Evolutionary conservation across 2,797 vertebrate genomes (phyloP).

Genomic region (Neopelma chrysocephalum): DNA sequence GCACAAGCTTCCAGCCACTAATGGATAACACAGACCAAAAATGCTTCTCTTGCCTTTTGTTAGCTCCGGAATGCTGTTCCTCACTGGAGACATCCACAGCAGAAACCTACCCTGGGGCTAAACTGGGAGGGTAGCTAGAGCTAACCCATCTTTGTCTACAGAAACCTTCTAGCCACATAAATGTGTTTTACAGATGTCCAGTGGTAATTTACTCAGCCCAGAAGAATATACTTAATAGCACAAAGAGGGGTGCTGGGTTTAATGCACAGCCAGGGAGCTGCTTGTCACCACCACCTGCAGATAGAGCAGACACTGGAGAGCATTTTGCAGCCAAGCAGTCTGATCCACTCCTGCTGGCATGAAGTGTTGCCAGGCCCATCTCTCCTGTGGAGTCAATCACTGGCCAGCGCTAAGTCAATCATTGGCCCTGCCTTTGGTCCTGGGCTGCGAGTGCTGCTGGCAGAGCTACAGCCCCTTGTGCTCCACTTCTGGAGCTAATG

Average conservation of each 20-base stretch:
- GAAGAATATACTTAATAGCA: constrained; percentile 29
- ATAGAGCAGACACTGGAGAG: not conserved
- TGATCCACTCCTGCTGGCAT: not conserved
- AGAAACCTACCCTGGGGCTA: constrained; percentile 30
- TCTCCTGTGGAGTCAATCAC: not conserved
- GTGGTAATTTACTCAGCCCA: constrained; percentile 43
- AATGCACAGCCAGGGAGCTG: not conserved
- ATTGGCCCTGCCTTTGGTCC: not conserved
- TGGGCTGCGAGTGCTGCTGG: not conserved
- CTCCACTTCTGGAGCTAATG: not conserved
- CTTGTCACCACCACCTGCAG: constrained; percentile 36
- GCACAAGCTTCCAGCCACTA: constrained; percentile 54
- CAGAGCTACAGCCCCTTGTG: not conserved
- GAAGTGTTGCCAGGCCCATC: not conserved
- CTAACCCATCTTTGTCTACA: constrained; percentile 57
- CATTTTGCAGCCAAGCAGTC: not conserved
- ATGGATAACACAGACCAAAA: constrained; percentile 66
- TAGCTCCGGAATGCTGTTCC: constrained; percentile 41
- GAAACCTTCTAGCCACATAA: constrained; percentile 56
- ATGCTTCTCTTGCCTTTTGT: constrained; percentile 52
- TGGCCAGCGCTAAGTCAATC: not conserved
- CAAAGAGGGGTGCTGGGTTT: constrained; percentile 16
- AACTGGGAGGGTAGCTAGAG: constrained; percentile 44
- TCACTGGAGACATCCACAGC: constrained; percentile 52
- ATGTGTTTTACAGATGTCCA: constrained; percentile 70